phyloP scores from a whole-genome alignment of 2,113 vertebrate genomes.

The Callocephalon fimbriatum region DNA sequence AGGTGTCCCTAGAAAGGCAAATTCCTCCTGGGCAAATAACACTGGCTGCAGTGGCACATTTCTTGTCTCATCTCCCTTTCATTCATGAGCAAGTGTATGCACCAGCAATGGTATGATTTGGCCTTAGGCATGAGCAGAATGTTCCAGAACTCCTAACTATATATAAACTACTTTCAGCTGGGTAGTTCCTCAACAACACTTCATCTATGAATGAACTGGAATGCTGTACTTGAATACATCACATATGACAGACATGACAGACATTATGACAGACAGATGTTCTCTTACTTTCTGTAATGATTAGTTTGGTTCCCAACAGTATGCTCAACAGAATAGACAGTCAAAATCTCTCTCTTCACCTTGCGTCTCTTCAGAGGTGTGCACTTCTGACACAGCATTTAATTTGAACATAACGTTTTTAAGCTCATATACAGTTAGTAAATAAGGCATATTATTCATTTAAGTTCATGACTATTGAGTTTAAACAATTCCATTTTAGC shows the following conservation, averaged over 20 bases:
- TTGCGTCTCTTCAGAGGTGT: background rate
- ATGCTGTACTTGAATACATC: rapidly evolving
- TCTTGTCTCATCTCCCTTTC: background rate
- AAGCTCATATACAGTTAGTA: background rate
- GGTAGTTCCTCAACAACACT: background rate
- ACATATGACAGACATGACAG: background rate
- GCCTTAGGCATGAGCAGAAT: background rate
- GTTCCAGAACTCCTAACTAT: background rate
- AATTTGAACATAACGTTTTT: background rate
- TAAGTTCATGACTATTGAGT: background rate
- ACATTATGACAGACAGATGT: background rate
- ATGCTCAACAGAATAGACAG: background rate
- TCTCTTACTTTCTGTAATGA: background rate
- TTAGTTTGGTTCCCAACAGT: background rate
- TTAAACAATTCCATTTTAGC: background rate
- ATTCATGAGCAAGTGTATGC: background rate
- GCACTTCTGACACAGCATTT: background rate
- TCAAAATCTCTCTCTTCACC: background rate
- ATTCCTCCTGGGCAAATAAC: background rate
- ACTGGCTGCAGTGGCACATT: background rate
- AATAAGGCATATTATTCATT: background rate
- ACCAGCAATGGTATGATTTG: background rate
- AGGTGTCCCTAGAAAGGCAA: background rate
- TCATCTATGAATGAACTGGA: background rate
- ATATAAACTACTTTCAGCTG: background rate